Evolutionary conservation across 2,888 invertebrate genomes (phyloP), one percentile per base, ranked within the genome.

Genomic region (Barypeithes pellucidus): DNA sequence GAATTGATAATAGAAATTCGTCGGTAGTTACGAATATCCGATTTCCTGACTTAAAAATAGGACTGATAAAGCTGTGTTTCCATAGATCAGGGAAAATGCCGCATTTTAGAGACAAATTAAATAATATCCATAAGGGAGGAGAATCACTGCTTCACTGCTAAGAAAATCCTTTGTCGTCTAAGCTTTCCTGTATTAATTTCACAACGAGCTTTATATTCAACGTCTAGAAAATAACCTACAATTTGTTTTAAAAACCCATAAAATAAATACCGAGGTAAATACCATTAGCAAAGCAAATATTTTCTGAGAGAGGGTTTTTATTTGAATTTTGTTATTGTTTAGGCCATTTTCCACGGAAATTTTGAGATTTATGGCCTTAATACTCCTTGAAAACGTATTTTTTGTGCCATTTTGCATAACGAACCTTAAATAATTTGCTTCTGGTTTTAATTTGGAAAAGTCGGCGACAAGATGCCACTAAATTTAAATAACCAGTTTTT

Each of bases 201-300:
- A n/a, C n/a, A n/a, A n/a, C n/a, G n/a, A n/a, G n/a, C n/a, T 29
- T 16, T 16, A 43, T 16, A 43, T 14, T 43, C 7, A 24, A 22
- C n/a, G n/a, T 5, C 54, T 2, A 33, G 14, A 54, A 54, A 33
- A 14, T 33, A 54, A 54, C 29, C 9, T 33, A 33, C 1, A 54
- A 54, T 29, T 54, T 54, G 54, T 54, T 54, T 54, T 8, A 54
- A 33, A 54, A 54, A 14, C 12, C 33, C 33, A 14, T 33, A 33
- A 54, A 54, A 33, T 33, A 54, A 54, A 54, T 54, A 33, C 54
- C 16, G 33, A 29, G 54, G 29, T 33, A 54, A 52, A 54, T 54
- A 54, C 16, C 54, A 54, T 54, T 54, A 54, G 54, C 54, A 54
- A 54, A 14, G 33, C 54, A 54, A 54, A 54, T 54, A 54, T 54